These are phyloP conservation scores for Trachops cirrhosus DNA, from an alignment of 2,797 vertebrate species.

Conservation along the genomic window DNA sequence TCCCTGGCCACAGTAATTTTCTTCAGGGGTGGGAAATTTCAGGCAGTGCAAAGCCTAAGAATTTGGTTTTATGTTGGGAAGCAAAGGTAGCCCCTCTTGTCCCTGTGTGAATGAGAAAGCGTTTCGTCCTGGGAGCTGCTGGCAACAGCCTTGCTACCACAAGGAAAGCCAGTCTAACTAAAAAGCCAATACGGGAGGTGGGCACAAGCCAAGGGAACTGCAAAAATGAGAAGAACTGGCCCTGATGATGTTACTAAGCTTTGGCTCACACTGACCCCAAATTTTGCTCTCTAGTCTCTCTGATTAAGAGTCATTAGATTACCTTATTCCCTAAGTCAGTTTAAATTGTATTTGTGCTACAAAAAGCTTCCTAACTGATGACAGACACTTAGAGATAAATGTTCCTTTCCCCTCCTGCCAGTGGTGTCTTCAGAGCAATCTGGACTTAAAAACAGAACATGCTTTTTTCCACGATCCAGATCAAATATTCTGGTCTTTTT, in stretches of 20 bases:
- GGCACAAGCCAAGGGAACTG: neutral
- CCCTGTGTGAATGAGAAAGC: neutral
- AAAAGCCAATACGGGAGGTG: neutral
- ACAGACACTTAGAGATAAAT: neutral
- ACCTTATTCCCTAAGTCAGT: neutral
- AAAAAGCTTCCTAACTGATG: neutral
- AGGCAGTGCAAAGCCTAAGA: neutral
- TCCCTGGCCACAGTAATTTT: neutral
- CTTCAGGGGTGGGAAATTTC: neutral
- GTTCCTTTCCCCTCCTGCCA: neutral
- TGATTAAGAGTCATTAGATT: neutral
- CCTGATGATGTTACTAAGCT: neutral
- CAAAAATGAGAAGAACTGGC: neutral
- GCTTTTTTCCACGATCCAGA: neutral
- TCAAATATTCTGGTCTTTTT: conserved; percentile 16
- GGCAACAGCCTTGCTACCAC: neutral
- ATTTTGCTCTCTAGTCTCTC: conserved; percentile 1
- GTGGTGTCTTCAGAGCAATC: neutral
- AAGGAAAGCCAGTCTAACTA: neutral
- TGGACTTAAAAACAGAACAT: conserved; percentile 9
- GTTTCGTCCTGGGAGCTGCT: neutral
- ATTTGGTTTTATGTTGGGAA: conserved; percentile 11
- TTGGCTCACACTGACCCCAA: neutral
- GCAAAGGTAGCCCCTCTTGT: neutral
- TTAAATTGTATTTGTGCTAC: neutral